phyloP scores from a whole-genome alignment of 2,113 vertebrate species.

The Caranx ignobilis region DNA sequence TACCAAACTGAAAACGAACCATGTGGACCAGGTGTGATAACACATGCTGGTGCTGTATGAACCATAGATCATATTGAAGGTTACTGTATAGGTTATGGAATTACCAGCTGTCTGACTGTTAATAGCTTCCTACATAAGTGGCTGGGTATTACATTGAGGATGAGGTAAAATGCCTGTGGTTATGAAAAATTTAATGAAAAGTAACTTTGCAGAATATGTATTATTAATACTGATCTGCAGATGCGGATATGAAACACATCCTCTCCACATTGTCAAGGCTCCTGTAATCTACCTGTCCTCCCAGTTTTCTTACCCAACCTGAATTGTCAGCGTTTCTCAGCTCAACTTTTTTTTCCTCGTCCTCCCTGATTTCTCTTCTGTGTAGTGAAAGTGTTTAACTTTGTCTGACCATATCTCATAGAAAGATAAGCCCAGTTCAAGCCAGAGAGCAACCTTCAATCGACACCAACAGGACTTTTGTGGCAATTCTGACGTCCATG shows the following conservation, averaged over 20 bases:
- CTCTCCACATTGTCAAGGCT: slow-evolving; percentile 1
- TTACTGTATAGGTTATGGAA: slow-evolving; percentile 31
- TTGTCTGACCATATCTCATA: slow-evolving; percentile 50
- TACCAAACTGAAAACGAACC: slow-evolving; percentile 7
- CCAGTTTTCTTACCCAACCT: slow-evolving; percentile 15
- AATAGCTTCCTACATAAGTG: slow-evolving; percentile 34
- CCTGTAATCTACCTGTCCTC: slow-evolving; percentile 28
- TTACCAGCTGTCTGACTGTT: slow-evolving; percentile 40
- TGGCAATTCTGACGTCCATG: slow-evolving; percentile 29
- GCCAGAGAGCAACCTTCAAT: slow-evolving; percentile 46
- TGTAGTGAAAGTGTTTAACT: slow-evolving; percentile 47
- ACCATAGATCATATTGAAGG: slow-evolving; percentile 51
- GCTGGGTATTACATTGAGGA: neutral
- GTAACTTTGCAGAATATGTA: slow-evolving; percentile 25
- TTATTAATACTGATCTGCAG: slow-evolving; percentile 33
- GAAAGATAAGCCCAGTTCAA: slow-evolving; percentile 46
- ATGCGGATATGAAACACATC: slow-evolving; percentile 20
- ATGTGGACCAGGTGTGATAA: slow-evolving; percentile 28
- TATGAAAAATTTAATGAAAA: slow-evolving; percentile 36
- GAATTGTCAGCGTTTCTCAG: slow-evolving; percentile 12
- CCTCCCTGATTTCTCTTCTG: slow-evolving; percentile 9
- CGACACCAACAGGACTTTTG: slow-evolving; percentile 22
- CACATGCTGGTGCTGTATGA: neutral
- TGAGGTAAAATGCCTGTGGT: slow-evolving; percentile 27
- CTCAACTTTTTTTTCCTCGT: slow-evolving; percentile 10